Conservation (phyloP, 1,140 invertebrate species). For the Hycleus phaleratus region DNA sequence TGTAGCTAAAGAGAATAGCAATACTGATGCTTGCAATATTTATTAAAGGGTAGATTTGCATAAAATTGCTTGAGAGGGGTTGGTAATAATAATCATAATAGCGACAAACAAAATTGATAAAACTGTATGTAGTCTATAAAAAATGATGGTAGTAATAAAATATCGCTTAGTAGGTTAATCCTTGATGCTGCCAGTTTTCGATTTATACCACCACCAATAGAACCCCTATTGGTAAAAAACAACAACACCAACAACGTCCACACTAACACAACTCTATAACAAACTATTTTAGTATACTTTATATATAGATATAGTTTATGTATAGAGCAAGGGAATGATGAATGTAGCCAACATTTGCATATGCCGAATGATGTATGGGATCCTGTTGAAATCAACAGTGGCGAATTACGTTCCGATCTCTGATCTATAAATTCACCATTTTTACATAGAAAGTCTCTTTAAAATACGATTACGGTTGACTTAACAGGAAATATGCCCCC, state of each 20-base stretch:
- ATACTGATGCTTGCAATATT: no score
- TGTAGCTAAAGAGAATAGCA: no score
- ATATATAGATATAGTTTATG: no score
- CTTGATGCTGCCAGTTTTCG: conserved; percentile 9
- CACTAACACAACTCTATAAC: not conserved
- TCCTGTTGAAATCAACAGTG: conserved; percentile 32
- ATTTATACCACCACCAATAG: conserved; percentile 1
- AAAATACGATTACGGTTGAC: conserved; percentile 29
- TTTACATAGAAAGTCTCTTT: conserved; percentile 24
- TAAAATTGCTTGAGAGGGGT: no score
- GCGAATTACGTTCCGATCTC: conserved; percentile 34
- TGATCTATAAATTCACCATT: conserved; percentile 34
- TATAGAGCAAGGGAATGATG: conserved; percentile 26
- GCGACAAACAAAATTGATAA: no score
- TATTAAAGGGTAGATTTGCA: no score
- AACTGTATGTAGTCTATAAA: conserved; percentile 22
- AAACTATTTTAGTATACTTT: conserved; percentile 14
- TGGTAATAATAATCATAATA: no score
- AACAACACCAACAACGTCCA: not conserved
- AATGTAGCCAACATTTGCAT: conserved; percentile 35
- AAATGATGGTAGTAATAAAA: conserved; percentile 33
- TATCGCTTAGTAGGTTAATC: conserved; percentile 31
- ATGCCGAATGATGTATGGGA: conserved; percentile 36
- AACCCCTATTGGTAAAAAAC: not conserved
- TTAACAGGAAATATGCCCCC: conserved; percentile 6